phyloP scores from a whole-genome alignment of 2,888 invertebrate genomes.

The Heliconius cydno region DNA sequence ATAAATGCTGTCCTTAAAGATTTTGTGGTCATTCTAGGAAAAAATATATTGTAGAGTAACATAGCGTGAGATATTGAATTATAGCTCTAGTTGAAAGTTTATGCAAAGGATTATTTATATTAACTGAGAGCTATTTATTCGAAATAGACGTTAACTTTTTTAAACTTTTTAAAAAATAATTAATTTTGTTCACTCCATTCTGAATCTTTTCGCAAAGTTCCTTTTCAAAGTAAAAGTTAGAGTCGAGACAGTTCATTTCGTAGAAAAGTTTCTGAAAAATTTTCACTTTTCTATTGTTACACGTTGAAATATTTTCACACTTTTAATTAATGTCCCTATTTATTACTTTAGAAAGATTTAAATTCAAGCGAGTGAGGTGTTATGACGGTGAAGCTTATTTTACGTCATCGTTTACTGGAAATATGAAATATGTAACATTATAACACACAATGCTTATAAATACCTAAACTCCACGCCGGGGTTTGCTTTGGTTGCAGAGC shows the following conservation, averaged over 20 bases:
- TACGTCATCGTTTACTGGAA: too few species aligned
- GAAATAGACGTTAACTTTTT: neutral
- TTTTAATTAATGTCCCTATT: slow-evolving; percentile 16
- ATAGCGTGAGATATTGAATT: neutral
- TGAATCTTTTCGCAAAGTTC: slow-evolving; percentile 15
- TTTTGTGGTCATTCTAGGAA: too few species aligned
- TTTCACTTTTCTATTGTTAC: neutral
- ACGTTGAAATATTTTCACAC: neutral
- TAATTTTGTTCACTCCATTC: neutral
- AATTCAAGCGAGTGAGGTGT: neutral
- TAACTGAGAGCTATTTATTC: neutral
- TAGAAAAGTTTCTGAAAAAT: slow-evolving; percentile 5
- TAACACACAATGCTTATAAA: too few species aligned
- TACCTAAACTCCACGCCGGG: too few species aligned
- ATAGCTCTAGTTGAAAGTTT: neutral
- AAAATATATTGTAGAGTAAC: too few species aligned
- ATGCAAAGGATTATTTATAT: slow-evolving; percentile 6
- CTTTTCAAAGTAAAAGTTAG: neutral
- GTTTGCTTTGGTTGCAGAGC: too few species aligned
- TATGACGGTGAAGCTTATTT: neutral
- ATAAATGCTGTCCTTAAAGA: too few species aligned
- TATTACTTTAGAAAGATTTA: neutral
- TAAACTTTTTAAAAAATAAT: slow-evolving; percentile 10
- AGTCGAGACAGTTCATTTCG: slow-evolving; percentile 4
- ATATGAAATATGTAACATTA: too few species aligned